A percentile compares a stretch with the other conserved stretches of the same genome.
phyloP scores from a whole-genome alignment of 2,797 vertebrate genomes.

The Petrocephalus sullivani region DNA sequence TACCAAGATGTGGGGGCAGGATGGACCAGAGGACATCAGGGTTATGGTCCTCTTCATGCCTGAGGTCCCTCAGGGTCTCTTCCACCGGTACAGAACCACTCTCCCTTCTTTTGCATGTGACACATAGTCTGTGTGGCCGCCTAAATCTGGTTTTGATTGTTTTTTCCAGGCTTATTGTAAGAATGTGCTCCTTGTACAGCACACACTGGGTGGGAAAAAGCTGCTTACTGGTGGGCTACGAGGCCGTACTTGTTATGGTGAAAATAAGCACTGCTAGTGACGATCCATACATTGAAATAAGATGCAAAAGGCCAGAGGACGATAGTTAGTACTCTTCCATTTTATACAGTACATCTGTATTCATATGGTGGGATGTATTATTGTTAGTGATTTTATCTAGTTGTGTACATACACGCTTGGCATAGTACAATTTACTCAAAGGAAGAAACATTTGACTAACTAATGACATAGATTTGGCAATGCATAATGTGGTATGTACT shows the following conservation, averaged over 20 bases:
- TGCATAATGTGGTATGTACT: neutral
- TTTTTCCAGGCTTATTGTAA: slow-evolving; percentile 57
- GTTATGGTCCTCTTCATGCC: slow-evolving; percentile 60
- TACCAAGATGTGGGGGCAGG: slow-evolving; percentile 57
- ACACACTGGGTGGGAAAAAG: slow-evolving; percentile 57
- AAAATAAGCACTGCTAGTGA: slow-evolving; percentile 49
- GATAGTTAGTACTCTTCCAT: slow-evolving; percentile 33
- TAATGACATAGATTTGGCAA: neutral
- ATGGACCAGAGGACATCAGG: slow-evolving; percentile 54
- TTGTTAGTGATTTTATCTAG: neutral
- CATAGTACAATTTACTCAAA: neutral
- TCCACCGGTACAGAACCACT: slow-evolving; percentile 59
- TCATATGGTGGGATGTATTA: neutral
- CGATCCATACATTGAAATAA: slow-evolving; percentile 61
- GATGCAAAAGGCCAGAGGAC: slow-evolving; percentile 50
- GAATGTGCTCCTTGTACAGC: slow-evolving; percentile 54
- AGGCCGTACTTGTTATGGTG: slow-evolving; percentile 54
- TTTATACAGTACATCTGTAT: neutral
- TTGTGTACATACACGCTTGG: slow-evolving; percentile 42
- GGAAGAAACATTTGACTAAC: neutral
- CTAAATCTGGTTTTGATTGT: neutral
- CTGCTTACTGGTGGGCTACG: slow-evolving; percentile 53
- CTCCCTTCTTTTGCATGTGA: neutral
- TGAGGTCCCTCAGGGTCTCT: slow-evolving; percentile 61
- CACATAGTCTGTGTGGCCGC: neutral